These are phyloP conservation scores for Silvanus unidentatus DNA, from an alignment of 2,888 invertebrate species.

Conservation along the genomic window DNA sequence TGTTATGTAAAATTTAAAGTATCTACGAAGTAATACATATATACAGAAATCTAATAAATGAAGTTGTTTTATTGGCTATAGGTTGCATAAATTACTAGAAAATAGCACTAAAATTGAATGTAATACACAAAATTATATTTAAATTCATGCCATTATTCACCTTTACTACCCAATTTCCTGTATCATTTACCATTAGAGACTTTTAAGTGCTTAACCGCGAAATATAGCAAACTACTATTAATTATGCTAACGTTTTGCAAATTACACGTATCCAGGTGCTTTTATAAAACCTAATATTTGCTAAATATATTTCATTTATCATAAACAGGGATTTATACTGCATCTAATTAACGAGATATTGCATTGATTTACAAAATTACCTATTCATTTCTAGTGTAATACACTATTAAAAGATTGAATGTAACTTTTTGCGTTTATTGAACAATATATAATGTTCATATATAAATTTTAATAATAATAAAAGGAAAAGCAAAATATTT, in stretches of 20 bases:
- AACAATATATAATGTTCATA: too few relatives aligned
- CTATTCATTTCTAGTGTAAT: too few relatives aligned
- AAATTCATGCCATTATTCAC: slow-evolving; percentile 3
- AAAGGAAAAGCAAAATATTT: background rate
- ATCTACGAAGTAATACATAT: too few relatives aligned
- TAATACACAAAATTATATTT: background rate
- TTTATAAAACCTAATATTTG: background rate
- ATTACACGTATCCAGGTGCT: slow-evolving; percentile 2
- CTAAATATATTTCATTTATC: background rate
- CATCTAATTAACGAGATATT: too few relatives aligned
- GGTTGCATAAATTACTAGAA: background rate
- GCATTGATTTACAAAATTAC: too few relatives aligned
- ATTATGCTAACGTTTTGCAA: slow-evolving; percentile 6
- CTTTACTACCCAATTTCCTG: slow-evolving; percentile 4
- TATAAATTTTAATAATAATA: too few relatives aligned
- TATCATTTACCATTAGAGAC: slow-evolving; percentile 4
- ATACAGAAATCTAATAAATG: too few relatives aligned
- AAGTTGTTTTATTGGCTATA: too few relatives aligned
- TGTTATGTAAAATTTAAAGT: too few relatives aligned
- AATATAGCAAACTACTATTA: slow-evolving; percentile 24
- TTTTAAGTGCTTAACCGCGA: slow-evolving; percentile 5
- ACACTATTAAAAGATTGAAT: too few relatives aligned
- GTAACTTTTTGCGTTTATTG: too few relatives aligned
- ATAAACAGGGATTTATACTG: too few relatives aligned
- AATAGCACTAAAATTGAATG: slow-evolving; percentile 3